A percentile compares a stretch with the other conserved stretches of the same genome.
phyloP scores from a whole-genome alignment of 2,797 vertebrate genomes.

The Pelobates cultripes region DNA sequence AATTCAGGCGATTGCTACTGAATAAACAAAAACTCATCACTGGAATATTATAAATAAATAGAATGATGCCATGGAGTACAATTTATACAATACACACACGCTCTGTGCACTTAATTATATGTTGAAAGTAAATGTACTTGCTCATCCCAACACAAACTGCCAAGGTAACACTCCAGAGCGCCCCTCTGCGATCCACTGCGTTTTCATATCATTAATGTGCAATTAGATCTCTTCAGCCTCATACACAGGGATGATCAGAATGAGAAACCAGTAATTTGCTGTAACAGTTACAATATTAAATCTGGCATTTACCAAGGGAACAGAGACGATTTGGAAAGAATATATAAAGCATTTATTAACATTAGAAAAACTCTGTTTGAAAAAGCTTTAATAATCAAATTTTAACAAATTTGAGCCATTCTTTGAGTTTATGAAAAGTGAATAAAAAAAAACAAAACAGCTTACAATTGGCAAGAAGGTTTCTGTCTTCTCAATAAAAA shows the following conservation, averaged over 20 bases:
- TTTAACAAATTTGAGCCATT: too few species aligned
- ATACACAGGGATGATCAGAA: neutral
- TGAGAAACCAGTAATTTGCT: neutral
- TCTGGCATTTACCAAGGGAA: neutral
- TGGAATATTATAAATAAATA: conserved; percentile 33
- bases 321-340: too few species aligned
- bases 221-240: neutral
- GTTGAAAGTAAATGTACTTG: neutral
- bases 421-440: too few species aligned
- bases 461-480: too few species aligned
- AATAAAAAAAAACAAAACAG: too few species aligned
- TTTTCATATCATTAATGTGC: neutral
- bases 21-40: conserved; percentile 18
- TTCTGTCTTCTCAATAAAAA: too few species aligned
- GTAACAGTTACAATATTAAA: neutral
- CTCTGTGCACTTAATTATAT: neutral
- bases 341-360: too few species aligned
- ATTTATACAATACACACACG: conserved; percentile 14
- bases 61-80: conserved; percentile 9
- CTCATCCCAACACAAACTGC: neutral
- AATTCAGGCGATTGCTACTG: conserved; percentile 30
- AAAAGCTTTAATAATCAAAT: too few species aligned
- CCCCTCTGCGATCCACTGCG: neutral
- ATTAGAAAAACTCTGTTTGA: too few species aligned
- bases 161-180: neutral